Conservation (phyloP, 2,888 invertebrate genomes). For the Vanessa cardui region DNA sequence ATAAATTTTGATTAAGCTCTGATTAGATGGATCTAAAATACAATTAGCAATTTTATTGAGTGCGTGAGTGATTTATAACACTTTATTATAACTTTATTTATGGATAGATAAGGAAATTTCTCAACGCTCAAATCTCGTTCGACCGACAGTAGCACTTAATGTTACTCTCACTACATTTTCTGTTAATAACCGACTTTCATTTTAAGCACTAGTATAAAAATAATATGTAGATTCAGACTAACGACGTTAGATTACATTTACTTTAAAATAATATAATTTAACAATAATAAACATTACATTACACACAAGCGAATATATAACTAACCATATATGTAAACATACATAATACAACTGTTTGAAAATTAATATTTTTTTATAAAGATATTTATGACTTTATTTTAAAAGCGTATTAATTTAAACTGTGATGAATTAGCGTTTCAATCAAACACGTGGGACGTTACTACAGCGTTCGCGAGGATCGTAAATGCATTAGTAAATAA, state of each 20-base stretch:
- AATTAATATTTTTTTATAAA: neutral
- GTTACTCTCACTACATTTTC: slow-evolving; percentile 43
- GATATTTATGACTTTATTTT: slow-evolving; percentile 11
- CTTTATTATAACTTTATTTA: slow-evolving; percentile 24
- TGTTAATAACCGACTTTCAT: slow-evolving; percentile 53
- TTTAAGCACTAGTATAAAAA: slow-evolving; percentile 35
- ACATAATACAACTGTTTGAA: neutral
- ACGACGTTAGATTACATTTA: neutral
- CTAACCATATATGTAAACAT: too few relatives aligned
- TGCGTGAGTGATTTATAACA: slow-evolving; percentile 13
- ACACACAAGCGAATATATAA: too few relatives aligned
- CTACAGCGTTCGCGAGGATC: slow-evolving; percentile 59
- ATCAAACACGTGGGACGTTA: slow-evolving; percentile 52
- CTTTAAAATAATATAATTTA: neutral
- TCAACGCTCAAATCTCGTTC: slow-evolving; percentile 33
- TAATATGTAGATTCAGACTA: slow-evolving; percentile 13
- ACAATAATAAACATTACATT: too few relatives aligned
- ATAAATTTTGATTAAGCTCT: neutral
- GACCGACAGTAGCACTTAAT: slow-evolving; percentile 33
- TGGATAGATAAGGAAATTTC: slow-evolving; percentile 30
- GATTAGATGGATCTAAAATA: neutral
- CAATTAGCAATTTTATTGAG: slow-evolving; percentile 6
- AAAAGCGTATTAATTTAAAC: slow-evolving; percentile 27
- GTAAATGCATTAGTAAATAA: slow-evolving; percentile 72
- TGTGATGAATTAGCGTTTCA: slow-evolving; percentile 52